Conservation (phyloP, 2,888 invertebrate species). For the Acronicta aceris region DNA sequence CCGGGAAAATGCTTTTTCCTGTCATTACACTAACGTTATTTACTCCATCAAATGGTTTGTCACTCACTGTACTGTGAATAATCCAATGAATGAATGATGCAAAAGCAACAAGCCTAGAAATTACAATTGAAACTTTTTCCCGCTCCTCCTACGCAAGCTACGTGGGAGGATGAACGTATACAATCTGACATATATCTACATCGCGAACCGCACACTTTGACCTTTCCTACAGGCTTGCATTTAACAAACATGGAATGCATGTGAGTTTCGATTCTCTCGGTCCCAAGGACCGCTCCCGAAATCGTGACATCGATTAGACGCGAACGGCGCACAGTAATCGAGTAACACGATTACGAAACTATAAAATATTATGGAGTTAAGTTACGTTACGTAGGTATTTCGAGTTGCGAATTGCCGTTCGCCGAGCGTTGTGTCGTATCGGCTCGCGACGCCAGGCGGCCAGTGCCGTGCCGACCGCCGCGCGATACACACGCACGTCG, state of each 20-base stretch:
- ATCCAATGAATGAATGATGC: slow-evolving; percentile 23
- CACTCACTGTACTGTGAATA: slow-evolving; percentile 2
- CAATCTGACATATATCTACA: slow-evolving; percentile 24
- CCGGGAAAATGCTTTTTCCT: slow-evolving; percentile 30
- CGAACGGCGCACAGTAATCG: slow-evolving; percentile 81
- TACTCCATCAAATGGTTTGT: slow-evolving; percentile 11
- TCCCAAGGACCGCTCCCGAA: slow-evolving; percentile 78
- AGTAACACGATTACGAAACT: slow-evolving; percentile 86
- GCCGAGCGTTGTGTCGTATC: slow-evolving; percentile 58
- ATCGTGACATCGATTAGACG: slow-evolving; percentile 85
- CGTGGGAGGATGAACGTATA: slow-evolving; percentile 35
- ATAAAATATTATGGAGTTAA: slow-evolving; percentile 87
- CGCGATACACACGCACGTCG: slow-evolving; percentile 53
- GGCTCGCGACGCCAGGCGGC: slow-evolving; percentile 49
- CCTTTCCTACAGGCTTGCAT: slow-evolving; percentile 60
- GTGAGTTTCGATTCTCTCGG: slow-evolving; percentile 61
- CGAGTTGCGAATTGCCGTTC: slow-evolving; percentile 81
- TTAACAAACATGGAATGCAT: slow-evolving; percentile 62
- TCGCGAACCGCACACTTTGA: slow-evolving; percentile 52
- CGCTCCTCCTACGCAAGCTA: slow-evolving; percentile 18
- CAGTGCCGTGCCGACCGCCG: slow-evolving; percentile 73
- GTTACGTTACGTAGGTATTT: slow-evolving; percentile 81
- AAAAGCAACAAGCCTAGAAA: slow-evolving; percentile 32
- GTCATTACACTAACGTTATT: slow-evolving; percentile 4
- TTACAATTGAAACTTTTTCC: slow-evolving; percentile 35